These are phyloP conservation scores for Cataglyphis hispanica DNA, from an alignment of 1,140 invertebrate species.

Conservation along the genomic window DNA sequence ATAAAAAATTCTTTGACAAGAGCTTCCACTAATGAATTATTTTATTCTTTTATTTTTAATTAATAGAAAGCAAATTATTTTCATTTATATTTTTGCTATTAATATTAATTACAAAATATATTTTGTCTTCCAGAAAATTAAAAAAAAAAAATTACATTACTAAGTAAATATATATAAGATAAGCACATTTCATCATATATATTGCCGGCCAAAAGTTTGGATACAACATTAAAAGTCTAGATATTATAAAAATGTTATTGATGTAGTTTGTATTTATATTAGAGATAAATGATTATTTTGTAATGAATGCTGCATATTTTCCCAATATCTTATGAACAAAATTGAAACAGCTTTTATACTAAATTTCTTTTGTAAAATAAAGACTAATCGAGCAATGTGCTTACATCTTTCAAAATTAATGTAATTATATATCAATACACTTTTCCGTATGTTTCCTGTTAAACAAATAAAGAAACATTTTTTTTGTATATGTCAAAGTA, in stretches of 20 bases:
- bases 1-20: neutral
- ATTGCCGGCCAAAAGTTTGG: no score
- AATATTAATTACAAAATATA: neutral
- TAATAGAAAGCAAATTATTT: neutral
- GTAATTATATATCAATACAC: neutral
- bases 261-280: no score
- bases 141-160: no score
- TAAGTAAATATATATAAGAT: neutral
- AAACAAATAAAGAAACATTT: conserved; percentile 5
- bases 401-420: conserved; percentile 12
- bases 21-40: neutral
- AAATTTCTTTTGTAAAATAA: conserved; percentile 10
- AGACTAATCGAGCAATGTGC: neutral
- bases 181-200: neutral
- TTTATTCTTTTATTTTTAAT: neutral
- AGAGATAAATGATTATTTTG: no score
- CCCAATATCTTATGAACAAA: neutral
- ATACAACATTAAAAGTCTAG: no score
- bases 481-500: conserved; percentile 13
- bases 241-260: no score
- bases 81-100: neutral
- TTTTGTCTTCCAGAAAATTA: neutral
- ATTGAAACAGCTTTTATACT: neutral
- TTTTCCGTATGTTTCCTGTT: neutral
- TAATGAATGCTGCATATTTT: neutral